Percentiles rank a stretch among this genome's conserved stretches.
These are phyloP conservation scores for Stenodera caucasica DNA, from an alignment of 2,888 invertebrate genomes.

Conservation along the genomic window DNA sequence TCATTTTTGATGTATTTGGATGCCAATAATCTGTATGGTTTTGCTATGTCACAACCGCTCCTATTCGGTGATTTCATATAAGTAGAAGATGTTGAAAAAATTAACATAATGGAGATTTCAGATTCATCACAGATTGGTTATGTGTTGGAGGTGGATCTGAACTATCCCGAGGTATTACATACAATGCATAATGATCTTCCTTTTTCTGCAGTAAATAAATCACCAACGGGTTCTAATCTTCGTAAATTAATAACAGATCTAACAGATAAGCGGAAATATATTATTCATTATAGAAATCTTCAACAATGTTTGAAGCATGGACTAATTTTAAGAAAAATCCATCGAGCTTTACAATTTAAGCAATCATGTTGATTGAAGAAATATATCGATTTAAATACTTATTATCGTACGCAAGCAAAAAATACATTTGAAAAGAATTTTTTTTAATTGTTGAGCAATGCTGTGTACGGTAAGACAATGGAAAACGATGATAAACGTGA, in stretches of 20 bases:
- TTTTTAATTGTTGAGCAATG: conserved; percentile 31
- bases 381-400: conserved; percentile 28
- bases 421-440: conserved; percentile 28
- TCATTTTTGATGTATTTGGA: conserved; percentile 35
- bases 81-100: conserved; percentile 33
- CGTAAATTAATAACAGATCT: conserved; percentile 20
- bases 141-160: conserved; percentile 50
- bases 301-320: conserved; percentile 24
- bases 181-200: conserved; percentile 31
- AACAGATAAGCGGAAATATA: conserved; percentile 15
- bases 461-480: conserved; percentile 45
- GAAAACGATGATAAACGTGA: conserved; percentile 51
- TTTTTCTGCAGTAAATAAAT: conserved; percentile 18
- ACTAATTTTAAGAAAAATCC: conserved; percentile 18
- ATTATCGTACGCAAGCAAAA: conserved; percentile 9
- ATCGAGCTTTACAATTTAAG: conserved; percentile 19
- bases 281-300: conserved; percentile 25
- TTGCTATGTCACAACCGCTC: conserved; percentile 29
- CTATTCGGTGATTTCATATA: conserved; percentile 22
- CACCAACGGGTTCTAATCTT: conserved; percentile 1
- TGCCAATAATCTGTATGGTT: conserved; percentile 32
- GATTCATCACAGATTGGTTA: conserved; percentile 38
- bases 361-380: conserved; percentile 24
- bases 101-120: conserved; percentile 15
- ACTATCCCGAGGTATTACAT: conserved; percentile 47